A percentile compares a stretch with the other conserved stretches of the same genome.
phyloP scores from a whole-genome alignment of 1,140 invertebrate species.

The Pachyrhynchus sulphureomaculatus region DNA sequence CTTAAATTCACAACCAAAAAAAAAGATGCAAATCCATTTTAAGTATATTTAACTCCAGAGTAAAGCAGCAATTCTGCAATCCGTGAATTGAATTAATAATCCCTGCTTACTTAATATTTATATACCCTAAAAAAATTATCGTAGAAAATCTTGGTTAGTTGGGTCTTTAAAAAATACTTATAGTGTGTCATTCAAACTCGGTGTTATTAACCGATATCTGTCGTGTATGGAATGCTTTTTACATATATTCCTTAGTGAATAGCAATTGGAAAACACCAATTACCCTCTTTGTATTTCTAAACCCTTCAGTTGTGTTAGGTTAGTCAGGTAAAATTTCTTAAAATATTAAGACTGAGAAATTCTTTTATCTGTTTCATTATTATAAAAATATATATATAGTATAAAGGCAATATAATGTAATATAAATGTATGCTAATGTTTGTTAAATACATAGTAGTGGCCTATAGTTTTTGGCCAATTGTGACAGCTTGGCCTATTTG shows the following conservation, averaged over 20 bases:
- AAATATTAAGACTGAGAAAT: conserved; percentile 48
- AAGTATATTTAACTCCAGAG: no score
- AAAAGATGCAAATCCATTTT: no score
- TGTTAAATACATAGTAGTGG: conserved; percentile 43
- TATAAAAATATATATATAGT: conserved; percentile 46
- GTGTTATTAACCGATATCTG: conserved; percentile 4
- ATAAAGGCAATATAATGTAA: conserved; percentile 49
- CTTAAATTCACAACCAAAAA: no score
- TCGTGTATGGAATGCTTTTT: conserved; percentile 13
- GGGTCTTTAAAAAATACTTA: no score
- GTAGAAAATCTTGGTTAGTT: no score
- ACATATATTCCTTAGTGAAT: background rate
- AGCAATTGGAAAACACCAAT: background rate
- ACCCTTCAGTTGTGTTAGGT: conserved; percentile 29
- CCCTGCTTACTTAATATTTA: no score
- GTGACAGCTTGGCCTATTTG: conserved; percentile 18
- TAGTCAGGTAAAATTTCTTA: conserved; percentile 24
- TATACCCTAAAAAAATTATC: no score
- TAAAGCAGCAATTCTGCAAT: no score
- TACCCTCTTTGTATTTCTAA: conserved; percentile 19
- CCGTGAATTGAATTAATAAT: no score
- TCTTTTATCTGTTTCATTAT: conserved; percentile 46
- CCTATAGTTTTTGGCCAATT: conserved; percentile 19
- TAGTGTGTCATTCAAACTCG: no score
- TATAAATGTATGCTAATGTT: conserved; percentile 50